phyloP scores from a whole-genome alignment of 2,113 vertebrate genomes.

The Sturnira hondurensis region DNA sequence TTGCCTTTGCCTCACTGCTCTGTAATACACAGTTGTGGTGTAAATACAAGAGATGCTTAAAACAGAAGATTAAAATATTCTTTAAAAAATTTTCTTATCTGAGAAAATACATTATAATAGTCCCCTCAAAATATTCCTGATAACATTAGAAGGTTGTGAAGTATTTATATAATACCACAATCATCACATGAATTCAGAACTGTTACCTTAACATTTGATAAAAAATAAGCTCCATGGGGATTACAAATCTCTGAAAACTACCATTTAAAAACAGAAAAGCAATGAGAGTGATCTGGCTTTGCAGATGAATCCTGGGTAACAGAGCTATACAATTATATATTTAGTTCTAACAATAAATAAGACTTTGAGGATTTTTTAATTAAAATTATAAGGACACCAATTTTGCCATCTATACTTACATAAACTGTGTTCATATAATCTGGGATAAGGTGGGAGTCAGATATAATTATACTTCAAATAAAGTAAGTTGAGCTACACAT shows the following conservation, averaged over 20 bases:
- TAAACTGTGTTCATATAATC: constrained; percentile 54
- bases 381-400: constrained; percentile 55
- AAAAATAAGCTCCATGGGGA: constrained; percentile 35
- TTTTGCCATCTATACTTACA: constrained; percentile 44
- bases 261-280: constrained; percentile 64
- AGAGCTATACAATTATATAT: constrained; percentile 63
- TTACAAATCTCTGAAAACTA: constrained; percentile 44
- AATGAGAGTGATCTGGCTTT: constrained; percentile 61
- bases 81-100: constrained; percentile 53
- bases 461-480: constrained; percentile 47
- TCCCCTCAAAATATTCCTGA: constrained; percentile 57
- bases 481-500: constrained; percentile 44
- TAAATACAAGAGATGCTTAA: constrained; percentile 54
- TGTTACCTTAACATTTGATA: constrained; percentile 60
- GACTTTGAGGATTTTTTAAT: constrained; percentile 31
- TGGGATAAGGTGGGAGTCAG: neutral
- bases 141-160: constrained; percentile 51
- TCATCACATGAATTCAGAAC: constrained; percentile 58
- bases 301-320: constrained; percentile 48
- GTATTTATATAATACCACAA: constrained; percentile 45
- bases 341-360: constrained; percentile 67
- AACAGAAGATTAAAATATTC: constrained; percentile 53
- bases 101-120: constrained; percentile 59
- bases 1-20: constrained; percentile 34
- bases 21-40: constrained; percentile 46